Base-by-base conservation (phyloP, 1,140 invertebrate genomes). In the Sarcophaga bullata region DNA sequence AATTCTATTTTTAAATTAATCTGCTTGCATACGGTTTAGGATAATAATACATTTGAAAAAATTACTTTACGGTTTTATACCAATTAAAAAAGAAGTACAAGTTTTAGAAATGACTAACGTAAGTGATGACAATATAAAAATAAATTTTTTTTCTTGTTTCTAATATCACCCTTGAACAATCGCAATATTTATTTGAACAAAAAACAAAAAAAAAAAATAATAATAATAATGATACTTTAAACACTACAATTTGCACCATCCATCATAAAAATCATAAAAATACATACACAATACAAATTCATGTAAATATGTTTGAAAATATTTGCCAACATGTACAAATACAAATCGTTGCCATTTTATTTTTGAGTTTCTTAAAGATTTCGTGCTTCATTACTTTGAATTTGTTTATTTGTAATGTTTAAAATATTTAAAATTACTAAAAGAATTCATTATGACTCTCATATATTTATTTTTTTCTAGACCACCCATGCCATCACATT, bases 51-150 rank as follows among this genome's bases (percentile, higher is more conserved):
- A 85, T 85, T 84, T 88, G 84, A 88, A 88, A 85, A 88, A 87
- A 88, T 87, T 86, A 72, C 86, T 88, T 85, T 88, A 87, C 85
- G 87, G 87, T 85, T 85, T 88, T 76, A 87, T 87, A 84, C 86
- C 86, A 82, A 86, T 88, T 85, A 85, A 88, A 82, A 85, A 87
- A 82, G 87, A 88, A 84, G 86, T 87, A 83, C 86, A 87, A 84
- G 85, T 87, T 82, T 84, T 87, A 84, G 86, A 86, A 90, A 86
- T 88, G 84, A 83, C 87, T 72, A 86, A 90, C 83, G 89, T 90
- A 85, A 85, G 87, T 88, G 62, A 68, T 68, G 10, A 19, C 19
- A 17, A 19, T 19, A 68, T 68, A 8, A n/a, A n/a, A n/a, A n/a
- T 62, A 17, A 54, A 47, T 87, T 80, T 80, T 80, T 47, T 80